Conservation (phyloP, 2,797 vertebrate genomes). For the Hephaestus fuliginosus region DNA sequence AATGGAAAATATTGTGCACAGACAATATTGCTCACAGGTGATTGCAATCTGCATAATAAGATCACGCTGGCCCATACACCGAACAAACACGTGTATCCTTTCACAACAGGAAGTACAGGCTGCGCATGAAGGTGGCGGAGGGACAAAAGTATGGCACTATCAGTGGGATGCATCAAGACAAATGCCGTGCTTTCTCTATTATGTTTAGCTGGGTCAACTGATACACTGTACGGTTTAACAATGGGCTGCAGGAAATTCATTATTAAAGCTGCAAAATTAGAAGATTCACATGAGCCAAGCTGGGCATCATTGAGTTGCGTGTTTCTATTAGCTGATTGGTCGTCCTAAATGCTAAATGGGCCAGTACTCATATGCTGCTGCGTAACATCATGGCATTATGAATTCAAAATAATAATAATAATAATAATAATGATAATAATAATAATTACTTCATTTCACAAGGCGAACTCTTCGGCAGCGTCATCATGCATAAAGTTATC, state of each 20-base stretch:
- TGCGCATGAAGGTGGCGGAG: background rate
- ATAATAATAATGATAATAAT: slow-evolving; percentile 50
- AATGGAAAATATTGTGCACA: slow-evolving; percentile 21
- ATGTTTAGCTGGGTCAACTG: slow-evolving; percentile 34
- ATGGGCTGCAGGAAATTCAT: slow-evolving; percentile 28
- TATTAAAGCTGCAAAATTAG: slow-evolving; percentile 40
- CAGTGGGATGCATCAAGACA: slow-evolving; percentile 1
- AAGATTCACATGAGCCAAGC: slow-evolving; percentile 31
- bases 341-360: slow-evolving; percentile 64
- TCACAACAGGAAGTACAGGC: slow-evolving; percentile 20
- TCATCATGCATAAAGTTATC: slow-evolving; percentile 73
- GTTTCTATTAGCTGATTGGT: slow-evolving; percentile 45
- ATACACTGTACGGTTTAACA: slow-evolving; percentile 14
- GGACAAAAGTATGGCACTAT: slow-evolving; percentile 8
- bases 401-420: slow-evolving; percentile 53
- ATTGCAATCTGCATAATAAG: slow-evolving; percentile 15
- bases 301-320: slow-evolving; percentile 3
- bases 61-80: background rate
- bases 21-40: slow-evolving; percentile 8
- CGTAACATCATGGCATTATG: slow-evolving; percentile 55
- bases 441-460: slow-evolving; percentile 60
- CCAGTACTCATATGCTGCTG: slow-evolving; percentile 41
- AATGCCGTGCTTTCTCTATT: background rate
- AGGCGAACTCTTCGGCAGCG: slow-evolving; percentile 53
- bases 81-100: background rate